Base-by-base conservation (phyloP, 2,888 invertebrate species). In the Penaeus monodon region DNA sequence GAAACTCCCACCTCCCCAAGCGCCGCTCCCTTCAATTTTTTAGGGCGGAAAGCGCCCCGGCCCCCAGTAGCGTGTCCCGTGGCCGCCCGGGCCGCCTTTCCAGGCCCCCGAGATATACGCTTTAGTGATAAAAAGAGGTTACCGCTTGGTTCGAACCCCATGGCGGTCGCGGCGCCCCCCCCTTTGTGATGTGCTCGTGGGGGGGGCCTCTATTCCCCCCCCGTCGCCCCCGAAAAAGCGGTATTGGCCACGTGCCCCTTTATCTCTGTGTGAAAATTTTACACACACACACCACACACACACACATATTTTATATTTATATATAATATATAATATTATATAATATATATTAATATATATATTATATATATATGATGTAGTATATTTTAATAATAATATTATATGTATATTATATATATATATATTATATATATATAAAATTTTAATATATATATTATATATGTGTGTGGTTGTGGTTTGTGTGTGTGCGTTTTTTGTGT, bases 61-160 rank as follows among this genome's bases (percentile, higher is more conserved):
- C 70, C 81, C 74, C 80, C 85, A 85, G 85, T 85, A 85, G 85
- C 85, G 49, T 74, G 80, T 85, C 74, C 85, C 80, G 74, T 85
- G 85, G 85, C 64, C 74, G 74, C 76, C 64, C 83, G 57, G n/a
- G n/a, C n/a, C 64, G 49, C 64, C 83, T 68, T 44, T 81, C 81
- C 81, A 81, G 63, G n/a, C 29, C 78, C 14, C 77, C 77, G 29
- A 49, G 27, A 24, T 27, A 44, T 27, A 44, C 66, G 66, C 27
- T 44, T 38, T 49, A 68, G 81, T 81, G 81, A 68, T 81, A 81
- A 81, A 27, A 24, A 38, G 33, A n/a, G n/a, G 65, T 22, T 33
- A 33, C 38, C 44, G 22, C 17, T 77, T 57, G 27, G n/a, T 0
- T 27, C n/a, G 49, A 44, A 49, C 27, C 10, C 49, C 77, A 44